These are phyloP conservation scores for Synergus gifuensis DNA, from an alignment of 2,888 invertebrate genomes.

Conservation along the genomic window DNA sequence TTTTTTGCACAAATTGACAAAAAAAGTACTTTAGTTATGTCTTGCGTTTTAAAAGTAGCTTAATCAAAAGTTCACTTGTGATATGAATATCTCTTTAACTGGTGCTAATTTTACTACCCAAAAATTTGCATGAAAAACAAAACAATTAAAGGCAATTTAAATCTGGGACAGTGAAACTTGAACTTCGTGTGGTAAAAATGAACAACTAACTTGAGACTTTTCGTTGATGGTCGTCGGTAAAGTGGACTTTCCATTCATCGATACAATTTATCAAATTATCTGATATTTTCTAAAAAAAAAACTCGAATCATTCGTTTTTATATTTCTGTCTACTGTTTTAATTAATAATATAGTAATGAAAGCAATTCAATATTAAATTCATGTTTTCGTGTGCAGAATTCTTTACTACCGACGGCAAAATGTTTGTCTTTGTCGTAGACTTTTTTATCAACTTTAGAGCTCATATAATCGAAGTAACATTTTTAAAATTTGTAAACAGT, in stretches of 20 bases:
- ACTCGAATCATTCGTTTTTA: not conserved
- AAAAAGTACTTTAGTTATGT: not conserved
- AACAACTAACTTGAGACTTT: constrained; percentile 15
- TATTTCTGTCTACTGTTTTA: not conserved
- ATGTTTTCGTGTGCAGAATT: not conserved
- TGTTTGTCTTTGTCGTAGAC: not conserved
- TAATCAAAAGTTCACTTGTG: not conserved
- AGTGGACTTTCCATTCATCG: constrained; percentile 17
- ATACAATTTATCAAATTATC: not conserved
- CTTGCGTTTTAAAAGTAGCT: not conserved
- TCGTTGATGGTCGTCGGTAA: constrained; percentile 51
- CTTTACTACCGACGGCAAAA: constrained; percentile 5
- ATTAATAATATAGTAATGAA: not conserved
- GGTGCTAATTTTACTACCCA: constrained; percentile 10
- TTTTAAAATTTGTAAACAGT: not conserved
- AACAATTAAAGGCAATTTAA: constrained; percentile 61
- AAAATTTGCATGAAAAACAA: constrained; percentile 59
- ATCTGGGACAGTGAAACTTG: constrained; percentile 60
- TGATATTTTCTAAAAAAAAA: too few relatives aligned
- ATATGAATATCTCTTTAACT: not conserved
- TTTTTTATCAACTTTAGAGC: not conserved
- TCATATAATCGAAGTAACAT: not conserved
- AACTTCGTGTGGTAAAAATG: constrained; percentile 43
- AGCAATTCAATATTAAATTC: not conserved
- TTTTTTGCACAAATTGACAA: not conserved